Percentiles rank a stretch among this genome's conserved stretches.
phyloP scores from a whole-genome alignment of 2,113 vertebrate species.

The Urocolius indicus region DNA sequence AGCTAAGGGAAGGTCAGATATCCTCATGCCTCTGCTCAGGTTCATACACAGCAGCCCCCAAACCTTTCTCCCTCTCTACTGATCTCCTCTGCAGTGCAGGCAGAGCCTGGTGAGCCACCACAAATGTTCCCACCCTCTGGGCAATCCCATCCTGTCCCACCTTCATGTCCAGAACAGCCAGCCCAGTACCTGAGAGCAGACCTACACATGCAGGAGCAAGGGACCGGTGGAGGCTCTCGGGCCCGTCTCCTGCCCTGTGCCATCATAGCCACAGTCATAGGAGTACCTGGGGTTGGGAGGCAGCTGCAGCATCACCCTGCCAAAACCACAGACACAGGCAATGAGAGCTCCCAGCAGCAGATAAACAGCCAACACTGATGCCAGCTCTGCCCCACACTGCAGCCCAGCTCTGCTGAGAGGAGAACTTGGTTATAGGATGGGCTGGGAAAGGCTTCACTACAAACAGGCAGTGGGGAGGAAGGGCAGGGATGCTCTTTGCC shows the following conservation, averaged over 20 bases:
- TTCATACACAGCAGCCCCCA: neutral
- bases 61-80: no score
- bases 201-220: fast-evolving
- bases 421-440: neutral
- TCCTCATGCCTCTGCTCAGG: neutral
- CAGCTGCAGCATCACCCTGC: neutral
- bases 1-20: neutral
- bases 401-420: fast-evolving
- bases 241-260: neutral
- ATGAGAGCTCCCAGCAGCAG: neutral
- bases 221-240: fast-evolving
- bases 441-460: neutral
- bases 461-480: fast-evolving
- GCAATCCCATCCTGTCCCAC: neutral
- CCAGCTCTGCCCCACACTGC: fast-evolving
- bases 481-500: neutral
- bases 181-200: fast-evolving
- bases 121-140: fast-evolving
- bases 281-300: neutral
- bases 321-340: no score
- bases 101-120: neutral
- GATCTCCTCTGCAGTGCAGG: fast-evolving
- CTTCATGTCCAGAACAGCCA: neutral
- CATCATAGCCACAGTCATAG: fast-evolving
- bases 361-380: neutral